Conservation (phyloP, 2,113 vertebrate species). For the Corydoras maculifer region DNA sequence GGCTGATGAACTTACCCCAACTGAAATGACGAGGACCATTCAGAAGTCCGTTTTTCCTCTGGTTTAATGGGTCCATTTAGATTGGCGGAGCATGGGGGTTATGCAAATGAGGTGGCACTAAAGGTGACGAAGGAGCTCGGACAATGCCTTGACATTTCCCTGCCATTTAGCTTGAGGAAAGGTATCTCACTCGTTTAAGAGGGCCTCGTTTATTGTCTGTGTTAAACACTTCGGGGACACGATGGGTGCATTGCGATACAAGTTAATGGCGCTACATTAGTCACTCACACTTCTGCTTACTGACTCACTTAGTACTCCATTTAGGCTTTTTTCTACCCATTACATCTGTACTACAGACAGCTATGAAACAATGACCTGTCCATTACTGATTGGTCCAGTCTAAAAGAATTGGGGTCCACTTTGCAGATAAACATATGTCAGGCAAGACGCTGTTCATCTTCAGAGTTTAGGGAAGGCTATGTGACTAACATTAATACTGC, state of each 20-base stretch:
- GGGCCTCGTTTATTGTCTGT: slow-evolving; percentile 48
- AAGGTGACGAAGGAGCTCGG: slow-evolving; percentile 58
- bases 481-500: no score
- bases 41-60: neutral
- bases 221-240: slow-evolving; percentile 31
- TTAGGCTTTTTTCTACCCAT: neutral
- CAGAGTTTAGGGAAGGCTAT: no score
- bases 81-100: slow-evolving; percentile 41
- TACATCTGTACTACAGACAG: neutral
- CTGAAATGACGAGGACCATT: slow-evolving; percentile 23
- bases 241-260: slow-evolving; percentile 25
- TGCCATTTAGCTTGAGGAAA: slow-evolving; percentile 58
- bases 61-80: slow-evolving; percentile 26
- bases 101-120: slow-evolving; percentile 61
- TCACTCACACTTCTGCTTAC: slow-evolving; percentile 7
- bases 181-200: slow-evolving; percentile 54
- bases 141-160: slow-evolving; percentile 67
- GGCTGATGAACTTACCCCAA: slow-evolving; percentile 32
- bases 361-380: no score
- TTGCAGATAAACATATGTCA: no score
- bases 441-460: no score
- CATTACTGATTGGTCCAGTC: no score
- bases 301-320: neutral
- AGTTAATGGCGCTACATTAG: slow-evolving; percentile 10
- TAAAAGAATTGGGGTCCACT: no score